Evolutionary conservation across 2,888 invertebrate species (phyloP), one percentile per base, ranked within the genome.

Genomic region (Euspilapteryx auroguttella): DNA sequence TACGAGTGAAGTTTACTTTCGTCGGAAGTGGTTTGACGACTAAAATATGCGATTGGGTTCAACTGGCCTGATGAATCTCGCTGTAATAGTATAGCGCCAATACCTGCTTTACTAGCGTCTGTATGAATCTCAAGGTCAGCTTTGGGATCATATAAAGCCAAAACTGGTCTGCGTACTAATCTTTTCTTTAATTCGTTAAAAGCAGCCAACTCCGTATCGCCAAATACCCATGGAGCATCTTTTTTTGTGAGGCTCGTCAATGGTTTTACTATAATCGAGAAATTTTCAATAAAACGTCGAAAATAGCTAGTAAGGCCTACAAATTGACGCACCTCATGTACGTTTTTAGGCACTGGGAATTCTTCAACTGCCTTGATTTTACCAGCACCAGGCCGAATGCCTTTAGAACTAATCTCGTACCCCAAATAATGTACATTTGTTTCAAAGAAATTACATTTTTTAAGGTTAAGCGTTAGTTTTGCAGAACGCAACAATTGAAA

Each of bases 1-100:
- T 45, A 48, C 2, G 44, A 44, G 14, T 47, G 46, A 14, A 51
- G 53, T 14, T 41, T 45, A 9, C 29, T 25, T 34, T 63, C 57
- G 1, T 39, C 34, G 2, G 31, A 33, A 1, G 39, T 39, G 1
- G 51, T 41, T 26, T 44, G 44, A 5, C 46, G 35, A 24, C 48
- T 50, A 13, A 38, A 44, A 32, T 45, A 57, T 3, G 41, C 40
- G 4, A 56, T 39, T 2, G 42, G 44, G 12, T 47, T 39, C 28
- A 44, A 23, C 4, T 30, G 24, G 15, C 35, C 31, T 4, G 41
- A 38, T 8, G 14, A 9, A 14, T 41, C 34, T 26, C 29, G 30
- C 12, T 28, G 17, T 8, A 17, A 6, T 6, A 17, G 17, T 6
- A 17, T 35, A 11, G 10, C 21, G 48, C 17, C 17, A 6, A 17